Evolutionary conservation across 2,888 invertebrate species (phyloP).

Genomic region (Ormyrus thymus): DNA sequence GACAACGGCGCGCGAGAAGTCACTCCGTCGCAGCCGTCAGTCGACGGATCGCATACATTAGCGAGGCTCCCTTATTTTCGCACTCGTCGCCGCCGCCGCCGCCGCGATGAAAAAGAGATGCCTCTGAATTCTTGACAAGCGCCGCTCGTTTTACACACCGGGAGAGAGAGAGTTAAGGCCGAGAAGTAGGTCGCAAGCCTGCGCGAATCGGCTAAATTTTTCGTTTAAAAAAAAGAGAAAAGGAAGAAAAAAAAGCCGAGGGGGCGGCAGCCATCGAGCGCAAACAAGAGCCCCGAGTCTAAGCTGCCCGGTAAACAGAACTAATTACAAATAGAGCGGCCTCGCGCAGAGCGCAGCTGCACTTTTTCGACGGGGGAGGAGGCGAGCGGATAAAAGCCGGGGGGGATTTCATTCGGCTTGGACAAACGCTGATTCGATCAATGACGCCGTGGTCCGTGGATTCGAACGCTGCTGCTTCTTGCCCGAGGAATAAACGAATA

Average conservation of each 20-base stretch:
- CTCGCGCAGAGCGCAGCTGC: not conserved
- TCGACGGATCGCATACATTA: no score
- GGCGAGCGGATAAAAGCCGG: no score
- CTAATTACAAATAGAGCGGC: conserved; percentile 32
- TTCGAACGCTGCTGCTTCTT: not conserved
- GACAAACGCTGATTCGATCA: conserved; percentile 10
- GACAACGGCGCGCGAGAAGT: no score
- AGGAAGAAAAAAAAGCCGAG: conserved; percentile 2
- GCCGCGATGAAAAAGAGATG: no score
- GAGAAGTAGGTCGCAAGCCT: not conserved
- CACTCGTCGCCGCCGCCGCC: no score
- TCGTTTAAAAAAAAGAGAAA: not conserved
- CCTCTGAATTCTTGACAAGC: not conserved
- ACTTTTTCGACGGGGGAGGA: no score
- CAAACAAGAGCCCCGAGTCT: not conserved
- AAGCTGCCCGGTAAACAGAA: conserved; percentile 36
- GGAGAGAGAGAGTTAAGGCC: not conserved
- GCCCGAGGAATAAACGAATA: not conserved
- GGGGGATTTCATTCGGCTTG: conserved; percentile 14
- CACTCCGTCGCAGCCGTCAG: no score
- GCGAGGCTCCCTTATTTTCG: no score
- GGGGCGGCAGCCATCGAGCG: not conserved
- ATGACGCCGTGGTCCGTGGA: not conserved
- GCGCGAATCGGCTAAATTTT: not conserved
- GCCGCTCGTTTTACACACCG: not conserved